These are phyloP conservation scores for Holacanthella duospinosa DNA, from an alignment of 2,888 invertebrate species.

Conservation along the genomic window DNA sequence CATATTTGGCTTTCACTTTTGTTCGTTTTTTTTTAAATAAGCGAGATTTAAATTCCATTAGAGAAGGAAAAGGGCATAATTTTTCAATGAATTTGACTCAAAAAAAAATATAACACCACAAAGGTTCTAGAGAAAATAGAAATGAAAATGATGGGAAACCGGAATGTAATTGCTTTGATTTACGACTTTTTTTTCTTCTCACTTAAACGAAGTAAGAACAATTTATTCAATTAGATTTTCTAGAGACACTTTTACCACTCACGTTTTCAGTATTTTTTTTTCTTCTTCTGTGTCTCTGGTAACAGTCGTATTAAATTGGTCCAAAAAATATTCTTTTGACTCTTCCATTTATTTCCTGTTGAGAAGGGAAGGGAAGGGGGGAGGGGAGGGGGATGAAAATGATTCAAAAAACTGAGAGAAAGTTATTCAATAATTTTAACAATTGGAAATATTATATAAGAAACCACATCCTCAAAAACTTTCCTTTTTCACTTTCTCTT, in stretches of 20 bases:
- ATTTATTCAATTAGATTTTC: constrained; percentile 1
- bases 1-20: too few species aligned
- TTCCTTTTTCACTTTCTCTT: too few species aligned
- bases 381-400: background rate
- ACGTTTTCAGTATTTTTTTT: too few species aligned
- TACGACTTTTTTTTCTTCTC: background rate
- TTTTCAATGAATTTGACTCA: background rate
- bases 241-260: too few species aligned
- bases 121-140: background rate
- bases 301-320: too few species aligned
- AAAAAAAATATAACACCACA: background rate
- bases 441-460: too few species aligned
- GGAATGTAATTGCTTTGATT: background rate
- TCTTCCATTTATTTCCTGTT: background rate
- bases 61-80: background rate
- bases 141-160: background rate
- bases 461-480: too few species aligned
- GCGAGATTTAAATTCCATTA: constrained; percentile 1
- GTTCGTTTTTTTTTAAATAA: background rate
- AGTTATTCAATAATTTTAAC: too few species aligned
- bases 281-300: too few species aligned
- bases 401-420: too few species aligned
- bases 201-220: background rate
- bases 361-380: background rate
- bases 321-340: too few species aligned